Percentiles rank a stretch among this genome's conserved stretches.
phyloP scores from a whole-genome alignment of 2,113 vertebrate genomes.

The Calypte anna region DNA sequence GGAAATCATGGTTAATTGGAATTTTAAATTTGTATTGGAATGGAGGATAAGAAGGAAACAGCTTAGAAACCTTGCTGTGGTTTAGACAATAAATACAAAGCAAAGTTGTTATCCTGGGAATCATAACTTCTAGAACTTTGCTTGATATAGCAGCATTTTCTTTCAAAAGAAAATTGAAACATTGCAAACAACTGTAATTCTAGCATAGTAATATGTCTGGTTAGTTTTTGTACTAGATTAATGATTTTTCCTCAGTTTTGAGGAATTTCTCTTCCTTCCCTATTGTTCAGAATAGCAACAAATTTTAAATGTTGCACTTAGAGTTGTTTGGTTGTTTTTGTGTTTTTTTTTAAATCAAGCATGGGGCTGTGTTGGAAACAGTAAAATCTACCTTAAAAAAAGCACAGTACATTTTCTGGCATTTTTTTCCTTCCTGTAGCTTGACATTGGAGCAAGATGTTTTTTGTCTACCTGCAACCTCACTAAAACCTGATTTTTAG shows the following conservation, averaged over 20 bases:
- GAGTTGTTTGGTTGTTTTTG: no score
- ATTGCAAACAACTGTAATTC: background rate
- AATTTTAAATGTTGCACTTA: background rate
- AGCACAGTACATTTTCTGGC: background rate
- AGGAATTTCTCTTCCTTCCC: background rate
- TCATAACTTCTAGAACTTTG: background rate
- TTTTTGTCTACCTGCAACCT: background rate
- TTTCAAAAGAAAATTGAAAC: background rate
- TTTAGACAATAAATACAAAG: background rate
- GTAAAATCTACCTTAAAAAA: background rate
- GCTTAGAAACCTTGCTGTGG: background rate
- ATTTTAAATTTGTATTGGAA: background rate
- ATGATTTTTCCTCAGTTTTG: background rate
- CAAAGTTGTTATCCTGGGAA: background rate
- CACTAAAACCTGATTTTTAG: background rate
- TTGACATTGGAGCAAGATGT: rapidly evolving
- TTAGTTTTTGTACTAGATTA: background rate
- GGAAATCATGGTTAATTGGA: background rate
- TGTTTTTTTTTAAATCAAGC: background rate
- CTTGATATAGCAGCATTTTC: background rate
- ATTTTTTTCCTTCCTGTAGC: background rate
- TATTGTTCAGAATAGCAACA: background rate
- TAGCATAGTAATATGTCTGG: background rate
- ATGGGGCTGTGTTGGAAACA: background rate
- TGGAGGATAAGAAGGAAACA: background rate